Conservation (phyloP, 2,113 vertebrate genomes). For the Mus musculus region GRCm39 chr7:48989001-48989500, state of each 20-base stretch:
- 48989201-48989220: background rate
- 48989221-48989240: background rate
- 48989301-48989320: background rate
- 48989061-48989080: background rate
- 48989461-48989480: background rate
- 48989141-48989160: background rate
- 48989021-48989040: background rate
- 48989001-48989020: background rate
- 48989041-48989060: background rate
- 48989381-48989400: background rate
- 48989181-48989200: too few species aligned
- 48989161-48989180: background rate
- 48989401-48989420: background rate
- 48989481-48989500: background rate
- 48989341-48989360: background rate
- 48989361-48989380: background rate
- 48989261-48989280: too few species aligned
- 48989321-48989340: background rate
- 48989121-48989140: background rate
- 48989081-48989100: background rate
- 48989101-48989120: background rate
- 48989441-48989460: too few species aligned
- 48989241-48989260: background rate
- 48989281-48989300: background rate
- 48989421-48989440: background rate